These are phyloP conservation scores for Vollenhovia emeryi DNA, from an alignment of 1,140 invertebrate species.

Conservation along the genomic window DNA sequence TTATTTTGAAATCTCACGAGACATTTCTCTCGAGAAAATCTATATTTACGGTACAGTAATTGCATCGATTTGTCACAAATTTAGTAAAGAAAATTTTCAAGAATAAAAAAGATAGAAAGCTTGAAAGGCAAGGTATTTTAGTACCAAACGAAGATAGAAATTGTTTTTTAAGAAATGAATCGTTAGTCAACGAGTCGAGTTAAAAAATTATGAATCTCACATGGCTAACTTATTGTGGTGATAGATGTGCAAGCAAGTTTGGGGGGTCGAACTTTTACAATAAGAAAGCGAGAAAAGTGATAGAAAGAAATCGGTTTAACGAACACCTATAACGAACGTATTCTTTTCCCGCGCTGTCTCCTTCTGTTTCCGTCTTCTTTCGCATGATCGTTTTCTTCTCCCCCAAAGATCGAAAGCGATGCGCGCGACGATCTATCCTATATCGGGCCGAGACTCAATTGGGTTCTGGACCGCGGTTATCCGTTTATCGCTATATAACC, in stretches of 20 bases:
- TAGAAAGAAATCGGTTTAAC: slow-evolving; percentile 45
- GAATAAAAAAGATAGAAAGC: not conserved
- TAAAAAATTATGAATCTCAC: not conserved
- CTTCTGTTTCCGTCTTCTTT: not conserved
- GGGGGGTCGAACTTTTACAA: slow-evolving; percentile 8
- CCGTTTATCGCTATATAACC: slow-evolving; percentile 74
- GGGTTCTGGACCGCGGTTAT: slow-evolving; percentile 75
- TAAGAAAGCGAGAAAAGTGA: not conserved
- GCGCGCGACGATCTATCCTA: slow-evolving; percentile 44
- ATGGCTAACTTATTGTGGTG: not conserved
- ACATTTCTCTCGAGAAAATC: not conserved
- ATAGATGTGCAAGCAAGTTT: not conserved
- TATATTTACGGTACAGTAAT: not conserved
- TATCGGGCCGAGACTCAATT: slow-evolving; percentile 68
- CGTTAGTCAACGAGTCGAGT: not conserved
- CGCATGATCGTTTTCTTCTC: not conserved
- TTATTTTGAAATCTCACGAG: not conserved
- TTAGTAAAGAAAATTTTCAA: not conserved
- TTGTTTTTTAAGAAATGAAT: too few relatives aligned
- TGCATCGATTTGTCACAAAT: not conserved
- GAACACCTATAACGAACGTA: slow-evolving; percentile 61
- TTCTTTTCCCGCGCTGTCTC: not conserved
- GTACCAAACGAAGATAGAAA: not conserved
- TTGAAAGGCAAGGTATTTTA: not conserved
- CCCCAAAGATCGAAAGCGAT: slow-evolving; percentile 43